Base-by-base conservation (phyloP, 2,888 invertebrate species). In the Dendrolimus houi region DNA sequence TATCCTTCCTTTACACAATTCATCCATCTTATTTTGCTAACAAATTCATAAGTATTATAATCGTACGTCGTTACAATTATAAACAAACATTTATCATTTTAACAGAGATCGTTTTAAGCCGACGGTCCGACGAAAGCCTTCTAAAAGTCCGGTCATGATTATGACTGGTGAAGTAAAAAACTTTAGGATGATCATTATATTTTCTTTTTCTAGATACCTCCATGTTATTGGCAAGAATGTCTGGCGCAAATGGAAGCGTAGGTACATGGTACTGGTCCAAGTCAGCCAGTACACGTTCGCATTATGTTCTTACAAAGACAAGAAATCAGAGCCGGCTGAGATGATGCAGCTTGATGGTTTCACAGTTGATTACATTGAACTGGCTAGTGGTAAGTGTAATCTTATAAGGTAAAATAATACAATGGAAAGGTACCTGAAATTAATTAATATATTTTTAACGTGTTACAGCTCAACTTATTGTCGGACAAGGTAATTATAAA, bases 241-340 rank as follows among this genome's bases (percentile, higher is more conserved):
- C 1, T 99, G 99, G 99, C 98, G 99, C 79, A 99, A 99, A 82
- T 99, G 99, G 99, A 99, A 99, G 91, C 96, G 97, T 75, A 93
- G 99, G 59, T 99, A 99, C 87, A 99, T 97, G 93, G 98, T 99
- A 65, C 92, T 99, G 66, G 99, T 99, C 55, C 99, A 99, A 93
- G 99, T 99, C 54, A 99, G 99, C 62, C 99, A 99, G 91, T 99
- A 99, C 88, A 99, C 99, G 52, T 99, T 99, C 92, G 99, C 99
- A 54, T 97, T 99, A 94, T 99, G 99, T 91, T 99, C 98, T 72
- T 99, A 99, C 85, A 97, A 99, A 85, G 99, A 99, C 87, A 99
- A 99, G 92, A 99, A 99, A 90, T 96, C 98, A 40, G 99, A 99
- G 85, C 99, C 99, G 12, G 97, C 98, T 41, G 99, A 99, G 91